Evolutionary conservation across 2,113 vertebrate species (phyloP), one percentile per base, ranked within the genome.

Genomic region (Sula dactylatra): DNA sequence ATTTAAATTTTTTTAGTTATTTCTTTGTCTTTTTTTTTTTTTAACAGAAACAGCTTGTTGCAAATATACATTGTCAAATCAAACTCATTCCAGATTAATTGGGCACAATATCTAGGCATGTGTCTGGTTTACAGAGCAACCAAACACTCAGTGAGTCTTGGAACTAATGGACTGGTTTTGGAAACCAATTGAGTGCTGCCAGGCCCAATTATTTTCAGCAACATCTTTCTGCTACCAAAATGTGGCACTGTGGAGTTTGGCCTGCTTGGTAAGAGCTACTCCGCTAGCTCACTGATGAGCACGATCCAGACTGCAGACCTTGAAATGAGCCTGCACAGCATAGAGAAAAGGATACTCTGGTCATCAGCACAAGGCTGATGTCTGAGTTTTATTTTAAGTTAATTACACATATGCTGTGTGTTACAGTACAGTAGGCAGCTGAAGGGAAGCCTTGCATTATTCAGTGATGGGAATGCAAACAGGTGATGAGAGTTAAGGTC

Each of bases 161-260:
- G 97, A 97, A 95, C 88, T 95, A 82, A 96, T 64, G 89, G 94
- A 77, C 93, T 89, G 83, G 56, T 79, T 96, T 96, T 98, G 97
- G 98, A 98, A 96, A 89, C 36, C 2, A 88, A 72, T 83, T 19
- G 88, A 94, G 71, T 13, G 93, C 96, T 98, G 98, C 98, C 98
- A 98, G 96, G 90, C 94, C 94, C 97, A 98, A 98, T 98, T 98
- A 98, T 98, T 98, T 98, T 98, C 98, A 98, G 97, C 97, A 98
- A 96, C 96, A 93, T 97, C 97, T 97, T 98, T 97, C 97, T 97
- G 96, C 97, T 97, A 95, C 96, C 76, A 93, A 96, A 97, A 97
- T 95, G 96, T 87, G 97, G 94, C 96, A 94, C 77, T 81, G 96
- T 95, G 96, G 97, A 97, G 97, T 98, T 97, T 92, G 97, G 97